A percentile compares a stretch with the other conserved stretches of the same genome.
These are phyloP conservation scores for Drosophila fuyamai DNA, from an alignment of 1,140 invertebrate species.

Conservation along the genomic window DNA sequence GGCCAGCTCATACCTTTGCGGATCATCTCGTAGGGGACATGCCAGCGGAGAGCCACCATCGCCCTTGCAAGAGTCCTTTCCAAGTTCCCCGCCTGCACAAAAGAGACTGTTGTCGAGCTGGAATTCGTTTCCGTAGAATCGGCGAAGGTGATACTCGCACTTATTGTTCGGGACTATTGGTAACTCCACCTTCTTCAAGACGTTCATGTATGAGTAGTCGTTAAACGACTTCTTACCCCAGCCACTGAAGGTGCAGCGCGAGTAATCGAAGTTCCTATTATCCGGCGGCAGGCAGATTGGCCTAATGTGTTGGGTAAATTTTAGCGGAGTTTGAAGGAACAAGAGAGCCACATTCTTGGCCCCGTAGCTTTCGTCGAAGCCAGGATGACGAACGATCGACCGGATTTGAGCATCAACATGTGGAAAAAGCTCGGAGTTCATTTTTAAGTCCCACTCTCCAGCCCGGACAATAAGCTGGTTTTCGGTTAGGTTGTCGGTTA, in stretches of 20 bases:
- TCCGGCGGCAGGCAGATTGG: constrained; percentile 86
- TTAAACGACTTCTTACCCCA: constrained; percentile 92
- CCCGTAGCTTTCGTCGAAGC: constrained; percentile 79
- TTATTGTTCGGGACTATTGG: constrained; percentile 83
- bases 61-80: constrained; percentile 89
- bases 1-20: constrained; percentile 86
- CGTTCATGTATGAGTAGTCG: constrained; percentile 86
- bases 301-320: constrained; percentile 87
- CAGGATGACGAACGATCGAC: constrained; percentile 86
- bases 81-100: constrained; percentile 88
- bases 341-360: constrained; percentile 87
- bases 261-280: constrained; percentile 68
- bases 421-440: constrained; percentile 86
- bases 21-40: constrained; percentile 86
- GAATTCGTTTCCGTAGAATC: constrained; percentile 66
- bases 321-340: constrained; percentile 85
- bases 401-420: constrained; percentile 86
- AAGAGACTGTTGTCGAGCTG: constrained; percentile 84
- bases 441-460: constrained; percentile 90
- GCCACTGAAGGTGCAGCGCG: constrained; percentile 90
- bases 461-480: constrained; percentile 88
- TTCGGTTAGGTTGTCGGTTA: constrained; percentile 54
- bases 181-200: constrained; percentile 87
- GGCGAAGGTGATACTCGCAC: constrained; percentile 84
- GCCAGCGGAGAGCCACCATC: constrained; percentile 90